Evolutionary conservation across 2,113 vertebrate genomes (phyloP).

Genomic region (Plestiodon gilberti): DNA sequence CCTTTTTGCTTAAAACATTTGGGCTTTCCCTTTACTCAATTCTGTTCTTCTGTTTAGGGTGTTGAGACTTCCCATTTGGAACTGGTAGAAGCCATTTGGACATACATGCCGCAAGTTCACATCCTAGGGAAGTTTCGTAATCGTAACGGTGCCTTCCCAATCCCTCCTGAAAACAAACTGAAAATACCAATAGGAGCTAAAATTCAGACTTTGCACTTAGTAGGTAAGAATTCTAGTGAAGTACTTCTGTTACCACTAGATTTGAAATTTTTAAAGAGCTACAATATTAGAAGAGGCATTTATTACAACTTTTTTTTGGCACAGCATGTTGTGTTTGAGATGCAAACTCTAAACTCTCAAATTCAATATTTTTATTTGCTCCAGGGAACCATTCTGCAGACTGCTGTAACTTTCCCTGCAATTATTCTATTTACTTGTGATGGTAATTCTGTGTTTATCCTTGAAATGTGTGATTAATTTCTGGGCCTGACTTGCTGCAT

Average conservation of each 20-base stretch:
- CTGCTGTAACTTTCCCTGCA: background rate
- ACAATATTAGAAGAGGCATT: conserved; percentile 19
- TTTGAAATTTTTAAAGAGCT: conserved; percentile 35
- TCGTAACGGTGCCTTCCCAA: conserved; percentile 97
- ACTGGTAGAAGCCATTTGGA: conserved; percentile 98
- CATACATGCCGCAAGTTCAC: conserved; percentile 99
- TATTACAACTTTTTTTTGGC: conserved; percentile 6
- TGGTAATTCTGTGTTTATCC: conserved; percentile 9
- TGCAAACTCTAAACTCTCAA: background rate
- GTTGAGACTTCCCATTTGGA: conserved; percentile 98
- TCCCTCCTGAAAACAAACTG: conserved; percentile 97
- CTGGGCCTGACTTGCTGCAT: conserved; percentile 33
- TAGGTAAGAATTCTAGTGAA: conserved; percentile 82
- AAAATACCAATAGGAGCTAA: conserved; percentile 97
- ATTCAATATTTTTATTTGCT: background rate
- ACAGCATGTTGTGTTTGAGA: background rate
- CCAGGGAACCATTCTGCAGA: background rate
- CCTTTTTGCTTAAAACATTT: conserved; percentile 34
- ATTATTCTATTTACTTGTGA: background rate
- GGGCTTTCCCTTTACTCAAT: conserved; percentile 39
- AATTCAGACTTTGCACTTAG: conserved; percentile 97
- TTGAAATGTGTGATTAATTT: background rate
- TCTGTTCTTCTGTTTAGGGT: conserved; percentile 80
- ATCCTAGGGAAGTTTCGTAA: conserved; percentile 98
- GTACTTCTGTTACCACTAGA: conserved; percentile 35